Evolutionary conservation across 37 sponge, comb jelly and placozoan genomes (phyloP).

Genomic region (Axinella damicornis): DNA sequence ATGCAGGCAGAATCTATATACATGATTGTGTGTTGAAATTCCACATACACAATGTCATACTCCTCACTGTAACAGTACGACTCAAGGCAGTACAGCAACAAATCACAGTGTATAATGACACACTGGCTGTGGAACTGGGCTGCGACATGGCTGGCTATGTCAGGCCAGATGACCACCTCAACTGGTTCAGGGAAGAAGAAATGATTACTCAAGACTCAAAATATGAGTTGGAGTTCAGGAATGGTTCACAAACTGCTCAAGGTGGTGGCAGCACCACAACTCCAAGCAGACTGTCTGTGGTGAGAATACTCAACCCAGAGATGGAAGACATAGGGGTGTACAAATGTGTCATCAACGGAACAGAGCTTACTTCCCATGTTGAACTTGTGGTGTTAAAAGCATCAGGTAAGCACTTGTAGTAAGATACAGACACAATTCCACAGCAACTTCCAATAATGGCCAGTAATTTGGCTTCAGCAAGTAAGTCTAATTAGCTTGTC

Average conservation of each 20-base stretch:
- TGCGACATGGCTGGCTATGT: constrained; percentile 50
- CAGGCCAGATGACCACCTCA: constrained; percentile 1
- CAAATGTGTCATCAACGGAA: constrained; percentile 12
- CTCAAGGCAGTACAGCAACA: not conserved
- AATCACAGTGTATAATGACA: not conserved
- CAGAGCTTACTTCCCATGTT: not conserved
- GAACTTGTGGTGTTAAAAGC: not conserved
- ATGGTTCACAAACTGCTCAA: constrained; percentile 17
- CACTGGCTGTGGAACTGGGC: not conserved
- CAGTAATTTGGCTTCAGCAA: too few species aligned
- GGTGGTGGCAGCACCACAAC: not conserved
- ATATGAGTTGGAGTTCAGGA: not conserved
- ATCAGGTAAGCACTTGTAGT: not conserved
- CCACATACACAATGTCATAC: not conserved
- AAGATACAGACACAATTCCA: too few species aligned
- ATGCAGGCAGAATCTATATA: too few species aligned
- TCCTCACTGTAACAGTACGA: too few species aligned
- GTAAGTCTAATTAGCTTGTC: too few species aligned
- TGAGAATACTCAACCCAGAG: not conserved
- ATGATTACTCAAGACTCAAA: not conserved
- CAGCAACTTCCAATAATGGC: too few species aligned
- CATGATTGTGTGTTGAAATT: too few species aligned
- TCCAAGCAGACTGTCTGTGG: constrained; percentile 5
- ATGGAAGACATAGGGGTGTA: constrained; percentile 15
- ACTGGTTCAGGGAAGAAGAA: constrained; percentile 13